phyloP scores from a whole-genome alignment of 1,140 invertebrate genomes.

The Phocides pigmalion region DNA sequence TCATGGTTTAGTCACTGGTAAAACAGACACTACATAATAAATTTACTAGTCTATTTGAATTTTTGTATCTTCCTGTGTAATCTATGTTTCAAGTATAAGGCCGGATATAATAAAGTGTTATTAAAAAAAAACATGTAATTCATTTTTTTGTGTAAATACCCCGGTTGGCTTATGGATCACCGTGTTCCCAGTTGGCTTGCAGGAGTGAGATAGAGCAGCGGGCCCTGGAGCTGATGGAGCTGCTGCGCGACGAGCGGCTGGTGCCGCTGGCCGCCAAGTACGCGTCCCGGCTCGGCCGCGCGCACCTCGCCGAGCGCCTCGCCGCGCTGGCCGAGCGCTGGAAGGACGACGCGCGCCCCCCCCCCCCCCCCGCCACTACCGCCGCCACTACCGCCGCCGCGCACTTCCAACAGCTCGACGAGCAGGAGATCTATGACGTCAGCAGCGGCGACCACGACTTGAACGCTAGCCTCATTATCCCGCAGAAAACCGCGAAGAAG shows the following conservation, averaged over 20 bases:
- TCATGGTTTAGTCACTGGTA: too few species aligned
- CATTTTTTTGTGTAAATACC: too few species aligned
- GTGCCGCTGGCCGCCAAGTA: constrained; percentile 95
- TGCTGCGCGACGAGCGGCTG: constrained; percentile 90
- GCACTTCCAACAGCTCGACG: constrained; percentile 66
- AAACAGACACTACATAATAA: too few species aligned
- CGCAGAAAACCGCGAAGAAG: constrained; percentile 65
- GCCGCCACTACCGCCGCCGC: neutral
- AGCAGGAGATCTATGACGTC: constrained; percentile 74
- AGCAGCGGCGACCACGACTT: constrained; percentile 58
- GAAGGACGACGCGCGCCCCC: constrained; percentile 45
- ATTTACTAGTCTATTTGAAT: too few species aligned
- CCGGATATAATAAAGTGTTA: too few species aligned
- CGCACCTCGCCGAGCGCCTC: constrained; percentile 91
- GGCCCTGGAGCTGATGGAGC: constrained; percentile 93
- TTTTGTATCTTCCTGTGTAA: too few species aligned
- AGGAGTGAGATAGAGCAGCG: constrained; percentile 92
- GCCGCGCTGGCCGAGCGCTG: constrained; percentile 64
- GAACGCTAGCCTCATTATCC: constrained; percentile 75
- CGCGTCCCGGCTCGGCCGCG: constrained; percentile 89
- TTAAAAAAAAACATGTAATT: too few species aligned
- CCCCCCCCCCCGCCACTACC: constrained; percentile 15
- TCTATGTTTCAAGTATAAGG: too few species aligned
- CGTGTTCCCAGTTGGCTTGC: constrained; percentile 88
- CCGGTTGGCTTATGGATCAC: too few species aligned